Percentiles rank a stretch among this genome's conserved stretches.
phyloP scores from a whole-genome alignment of 2,888 invertebrate species.

The Acronicta psi region DNA sequence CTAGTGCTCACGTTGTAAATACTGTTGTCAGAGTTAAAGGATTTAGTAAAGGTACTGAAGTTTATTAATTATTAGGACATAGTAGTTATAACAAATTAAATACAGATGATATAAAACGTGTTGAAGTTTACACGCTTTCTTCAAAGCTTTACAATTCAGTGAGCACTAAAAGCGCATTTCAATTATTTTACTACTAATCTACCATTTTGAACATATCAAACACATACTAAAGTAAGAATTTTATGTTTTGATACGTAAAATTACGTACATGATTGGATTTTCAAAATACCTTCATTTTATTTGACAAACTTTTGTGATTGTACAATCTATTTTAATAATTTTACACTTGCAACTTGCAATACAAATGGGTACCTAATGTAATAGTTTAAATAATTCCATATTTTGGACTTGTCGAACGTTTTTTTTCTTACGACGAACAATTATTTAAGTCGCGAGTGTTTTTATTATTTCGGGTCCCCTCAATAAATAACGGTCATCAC shows the following conservation, averaged over 20 bases:
- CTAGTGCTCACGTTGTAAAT: constrained; percentile 83
- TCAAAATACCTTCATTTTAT: constrained; percentile 30
- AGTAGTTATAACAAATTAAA: constrained; percentile 40
- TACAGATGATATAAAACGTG: constrained; percentile 26
- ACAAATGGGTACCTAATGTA: constrained; percentile 1
- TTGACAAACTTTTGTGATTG: constrained; percentile 21
- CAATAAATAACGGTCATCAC: constrained; percentile 73
- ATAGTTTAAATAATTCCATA: not conserved
- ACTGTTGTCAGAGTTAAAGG: constrained; percentile 70
- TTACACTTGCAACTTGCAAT: constrained; percentile 15
- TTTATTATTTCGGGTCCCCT: constrained; percentile 42
- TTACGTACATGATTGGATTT: constrained; percentile 4
- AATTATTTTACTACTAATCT: constrained; percentile 27
- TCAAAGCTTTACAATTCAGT: constrained; percentile 39
- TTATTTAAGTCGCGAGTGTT: constrained; percentile 7
- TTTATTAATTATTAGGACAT: constrained; percentile 52
- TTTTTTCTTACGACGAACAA: not conserved
- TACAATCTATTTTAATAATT: constrained; percentile 32
- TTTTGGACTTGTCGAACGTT: not conserved
- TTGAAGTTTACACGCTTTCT: constrained; percentile 48
- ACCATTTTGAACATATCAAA: constrained; percentile 47
- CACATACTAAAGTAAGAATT: constrained; percentile 32
- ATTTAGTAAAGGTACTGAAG: constrained; percentile 70
- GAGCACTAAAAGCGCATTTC: constrained; percentile 48
- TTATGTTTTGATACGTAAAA: constrained; percentile 21